Evolutionary conservation across 2,113 vertebrate species (phyloP), one percentile per base, ranked within the genome.

Genomic region (Plectropomus leopardus): DNA sequence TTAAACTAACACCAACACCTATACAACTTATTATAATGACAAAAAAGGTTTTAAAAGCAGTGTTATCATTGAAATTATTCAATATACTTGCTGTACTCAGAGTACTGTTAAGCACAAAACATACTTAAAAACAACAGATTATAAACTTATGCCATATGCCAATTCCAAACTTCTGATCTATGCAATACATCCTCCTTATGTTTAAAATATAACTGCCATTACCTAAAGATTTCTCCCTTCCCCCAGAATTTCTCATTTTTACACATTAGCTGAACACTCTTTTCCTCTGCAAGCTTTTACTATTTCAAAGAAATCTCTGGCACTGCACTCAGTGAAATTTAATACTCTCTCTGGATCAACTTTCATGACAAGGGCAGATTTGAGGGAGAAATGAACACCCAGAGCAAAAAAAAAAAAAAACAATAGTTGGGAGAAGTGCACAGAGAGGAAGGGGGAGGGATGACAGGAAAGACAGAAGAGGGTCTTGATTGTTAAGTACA

Each of bases 381-480:
- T 66, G 21, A 50, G 59, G 78, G 36, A 63, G 65, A 67, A 68
- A 86, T 45, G 6, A 78, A 80, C 10, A 61, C 69, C 55, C 63
- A 47, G 24, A 50, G 34, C 34, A 75, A 55, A 83, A 26, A 78
- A 51, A 78, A 65, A 16, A 53, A 55, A 73, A 17, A 42, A 77
- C 44, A 72, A 48, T 59, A 68, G 48, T 13, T 3, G 8, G 23
- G 68, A 59, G 59, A 84, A 28, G 26, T 71, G 80, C 63, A 48
- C 26, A 44, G 42, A 44, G 42, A 64, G 30, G 48, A 32, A 24
- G 64, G 7, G 28, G 40, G 64, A 40, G 42, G 51, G 68, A 59
- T 67, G 71, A 58, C 60, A 78, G 69, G 71, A 71, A 74, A 34
- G 75, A 74, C 21, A 58, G 54, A 84, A 48, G 32, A 59, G 73